Evolutionary conservation across 2,113 vertebrate genomes (phyloP).

Genomic region (Addax nasomaculatus): DNA sequence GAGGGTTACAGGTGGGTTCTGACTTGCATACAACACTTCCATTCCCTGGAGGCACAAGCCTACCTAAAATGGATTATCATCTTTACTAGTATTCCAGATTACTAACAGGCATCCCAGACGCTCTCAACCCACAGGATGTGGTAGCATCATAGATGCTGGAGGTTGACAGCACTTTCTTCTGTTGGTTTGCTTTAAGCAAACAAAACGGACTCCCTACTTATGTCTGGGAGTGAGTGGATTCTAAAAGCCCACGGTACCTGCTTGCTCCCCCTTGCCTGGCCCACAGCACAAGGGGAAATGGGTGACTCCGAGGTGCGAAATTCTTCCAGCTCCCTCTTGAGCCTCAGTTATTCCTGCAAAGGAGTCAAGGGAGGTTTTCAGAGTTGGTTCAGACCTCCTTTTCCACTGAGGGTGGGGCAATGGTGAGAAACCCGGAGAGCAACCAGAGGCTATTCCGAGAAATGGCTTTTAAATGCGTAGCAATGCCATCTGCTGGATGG

Average conservation of each 20-base stretch:
- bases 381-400: background rate
- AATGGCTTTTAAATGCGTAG: background rate
- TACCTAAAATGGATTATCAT: background rate
- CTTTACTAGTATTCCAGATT: background rate
- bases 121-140: background rate
- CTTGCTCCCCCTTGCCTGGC: background rate
- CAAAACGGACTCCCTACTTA: background rate
- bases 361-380: background rate
- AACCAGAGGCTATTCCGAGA: background rate
- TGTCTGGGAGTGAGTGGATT: background rate
- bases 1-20: background rate
- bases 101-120: background rate
- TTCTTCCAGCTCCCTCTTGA: background rate
- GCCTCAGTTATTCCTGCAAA: background rate
- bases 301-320: background rate
- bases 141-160: background rate
- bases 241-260: background rate
- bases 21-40: background rate
- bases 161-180: background rate
- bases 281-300: background rate
- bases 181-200: background rate
- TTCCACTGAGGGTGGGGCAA: background rate
- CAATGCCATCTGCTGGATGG: constrained; percentile 73
- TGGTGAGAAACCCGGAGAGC: background rate
- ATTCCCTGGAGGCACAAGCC: background rate